A percentile compares a stretch with the other conserved stretches of the same genome.
Conservation (phyloP, 35 echinoderm and acorn worm species). For the Apostichopus californicus region DNA sequence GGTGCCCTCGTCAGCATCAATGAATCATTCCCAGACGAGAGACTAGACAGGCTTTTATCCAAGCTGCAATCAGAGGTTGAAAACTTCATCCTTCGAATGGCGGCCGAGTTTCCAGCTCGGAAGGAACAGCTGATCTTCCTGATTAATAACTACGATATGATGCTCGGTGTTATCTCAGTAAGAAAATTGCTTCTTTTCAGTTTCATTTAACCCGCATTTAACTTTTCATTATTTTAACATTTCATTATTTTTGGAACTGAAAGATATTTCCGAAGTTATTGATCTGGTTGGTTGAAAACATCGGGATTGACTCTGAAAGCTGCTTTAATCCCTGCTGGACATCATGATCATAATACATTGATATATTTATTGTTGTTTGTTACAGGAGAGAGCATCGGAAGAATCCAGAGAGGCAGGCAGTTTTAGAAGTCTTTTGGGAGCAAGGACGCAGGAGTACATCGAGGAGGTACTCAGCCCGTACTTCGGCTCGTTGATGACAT, state of each 20-base stretch:
- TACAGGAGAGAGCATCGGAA: slow-evolving; percentile 83
- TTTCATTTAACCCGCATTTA: background rate
- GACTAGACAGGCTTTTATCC: slow-evolving; percentile 80
- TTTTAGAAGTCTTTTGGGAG: slow-evolving; percentile 83
- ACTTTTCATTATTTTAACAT: background rate
- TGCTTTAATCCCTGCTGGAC: too few relatives aligned
- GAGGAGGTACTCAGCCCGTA: slow-evolving; percentile 92
- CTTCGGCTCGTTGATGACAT: slow-evolving; percentile 91
- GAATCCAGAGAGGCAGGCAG: slow-evolving; percentile 88
- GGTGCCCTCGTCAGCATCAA: slow-evolving; percentile 97
- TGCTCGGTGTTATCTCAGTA: slow-evolving; percentile 96
- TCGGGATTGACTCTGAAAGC: too few relatives aligned
- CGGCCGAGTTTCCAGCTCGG: slow-evolving; percentile 90
- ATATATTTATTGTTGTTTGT: background rate
- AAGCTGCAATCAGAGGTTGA: slow-evolving; percentile 85
- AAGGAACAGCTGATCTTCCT: slow-evolving; percentile 99
- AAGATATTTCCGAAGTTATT: too few relatives aligned
- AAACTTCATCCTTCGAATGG: slow-evolving; percentile 99
- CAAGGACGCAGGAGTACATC: slow-evolving; percentile 76
- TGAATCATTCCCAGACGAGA: slow-evolving; percentile 95
- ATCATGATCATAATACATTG: too few relatives aligned
- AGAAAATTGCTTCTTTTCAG: background rate
- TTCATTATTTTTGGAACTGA: too few relatives aligned
- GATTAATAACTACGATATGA: slow-evolving; percentile 99
- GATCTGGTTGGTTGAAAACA: too few relatives aligned